Base-by-base conservation (phyloP, 2,888 invertebrate species). In the Standfussiana lucernea region DNA sequence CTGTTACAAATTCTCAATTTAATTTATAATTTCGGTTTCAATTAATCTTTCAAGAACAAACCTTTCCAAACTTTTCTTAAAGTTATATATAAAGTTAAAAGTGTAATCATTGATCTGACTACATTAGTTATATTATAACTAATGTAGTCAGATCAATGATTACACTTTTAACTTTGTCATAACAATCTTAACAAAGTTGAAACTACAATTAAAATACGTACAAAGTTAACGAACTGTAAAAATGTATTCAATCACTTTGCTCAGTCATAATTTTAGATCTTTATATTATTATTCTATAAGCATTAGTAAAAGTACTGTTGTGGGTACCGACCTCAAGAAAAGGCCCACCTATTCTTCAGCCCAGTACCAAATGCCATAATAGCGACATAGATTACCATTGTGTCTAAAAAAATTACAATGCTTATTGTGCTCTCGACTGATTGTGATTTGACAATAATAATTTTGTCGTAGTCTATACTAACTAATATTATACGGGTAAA, bases 171-270 rank as follows among this genome's bases (percentile, higher is more conserved):
- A 87, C 72, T 78, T 78, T 56, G 62, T 13, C 28, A 40, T 62
- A 74, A 79, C 53, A 59, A 64, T 47, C 74, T 62, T 72, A 66
- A 70, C 74, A 80, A 87, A 87, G 78, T 83, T 74, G 40, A 70
- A 83, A 83, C 76, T 80, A 70, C 62, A 77, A 85, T 85, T 42
- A 70, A 65, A 73, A 68, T 69, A 72, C 37, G 59, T 21, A 62
- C 35, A 62, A 75, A 83, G 47, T 83, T 74, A 77, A 68, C 71
- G 53, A 62, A 62, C 56, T 42, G 45, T 65, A 76, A 69, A 80
- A 79, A 21, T 66, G 8, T 79, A 40, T 56, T 71, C 67, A 72
- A 77, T 71, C 50, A 88, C 74, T 73, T 78, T 75, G 66, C n/a
- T 50, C 66, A 61, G 75, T 77, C 40, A 42, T 66, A 32, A 67